These are phyloP conservation scores for Macrochelys suwanniensis DNA, from an alignment of 2,797 vertebrate genomes.

Conservation along the genomic window DNA sequence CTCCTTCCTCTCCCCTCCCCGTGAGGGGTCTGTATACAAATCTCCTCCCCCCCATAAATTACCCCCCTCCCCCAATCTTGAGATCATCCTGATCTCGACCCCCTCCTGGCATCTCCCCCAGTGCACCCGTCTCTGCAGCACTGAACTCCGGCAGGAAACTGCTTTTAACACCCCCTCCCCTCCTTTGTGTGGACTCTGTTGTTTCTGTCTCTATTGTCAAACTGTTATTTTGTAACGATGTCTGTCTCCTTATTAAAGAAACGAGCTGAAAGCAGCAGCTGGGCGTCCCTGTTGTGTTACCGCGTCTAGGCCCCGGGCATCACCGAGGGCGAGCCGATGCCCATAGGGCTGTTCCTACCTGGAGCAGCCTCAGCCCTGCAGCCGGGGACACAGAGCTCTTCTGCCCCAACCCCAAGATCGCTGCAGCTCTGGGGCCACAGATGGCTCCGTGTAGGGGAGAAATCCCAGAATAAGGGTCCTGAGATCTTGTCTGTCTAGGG, in stretches of 20 bases:
- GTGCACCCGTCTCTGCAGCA: neutral
- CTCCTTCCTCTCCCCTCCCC: neutral
- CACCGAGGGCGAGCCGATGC: neutral
- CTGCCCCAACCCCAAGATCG: neutral
- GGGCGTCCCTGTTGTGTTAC: slow-evolving; percentile 25
- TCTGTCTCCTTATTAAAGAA: slow-evolving; percentile 88
- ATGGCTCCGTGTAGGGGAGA: neutral
- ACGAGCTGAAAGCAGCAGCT: slow-evolving; percentile 77
- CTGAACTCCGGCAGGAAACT: slow-evolving; percentile 55
- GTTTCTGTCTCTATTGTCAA: slow-evolving; percentile 80
- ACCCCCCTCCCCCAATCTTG: slow-evolving; percentile 29
- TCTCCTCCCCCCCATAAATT: neutral
- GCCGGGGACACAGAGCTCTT: too few relatives aligned
- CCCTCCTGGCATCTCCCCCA: neutral
- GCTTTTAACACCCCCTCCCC: slow-evolving; percentile 74
- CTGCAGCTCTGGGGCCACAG: too few relatives aligned
- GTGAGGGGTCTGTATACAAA: neutral
- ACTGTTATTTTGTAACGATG: slow-evolving; percentile 86
- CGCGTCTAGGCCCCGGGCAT: neutral
- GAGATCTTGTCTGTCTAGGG: neutral
- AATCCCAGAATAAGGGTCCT: neutral
- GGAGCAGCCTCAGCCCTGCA: neutral
- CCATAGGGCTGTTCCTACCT: accelerated
- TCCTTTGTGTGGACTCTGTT: slow-evolving; percentile 75
- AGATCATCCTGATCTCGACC: neutral